Evolutionary conservation across 2,113 vertebrate species (phyloP).

Genomic region (Suricata suricatta): DNA sequence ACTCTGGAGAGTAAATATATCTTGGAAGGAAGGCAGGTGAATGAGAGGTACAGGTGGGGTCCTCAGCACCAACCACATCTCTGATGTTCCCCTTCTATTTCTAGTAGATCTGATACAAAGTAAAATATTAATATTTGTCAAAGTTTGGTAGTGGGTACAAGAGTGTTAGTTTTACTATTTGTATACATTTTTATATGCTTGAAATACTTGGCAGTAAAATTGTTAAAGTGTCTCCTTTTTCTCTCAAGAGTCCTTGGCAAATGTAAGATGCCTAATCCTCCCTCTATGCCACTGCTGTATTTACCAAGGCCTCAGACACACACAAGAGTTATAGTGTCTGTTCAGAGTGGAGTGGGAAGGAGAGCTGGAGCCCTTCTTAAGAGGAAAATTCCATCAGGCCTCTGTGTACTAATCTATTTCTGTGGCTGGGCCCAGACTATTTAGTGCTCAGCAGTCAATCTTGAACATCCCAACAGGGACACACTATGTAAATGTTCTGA

Average conservation of each 20-base stretch:
- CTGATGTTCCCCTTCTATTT: not conserved
- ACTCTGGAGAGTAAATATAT: not conserved
- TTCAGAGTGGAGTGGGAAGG: not conserved
- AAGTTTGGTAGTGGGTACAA: not conserved
- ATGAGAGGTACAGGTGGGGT: too few relatives aligned
- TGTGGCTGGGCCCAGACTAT: not conserved
- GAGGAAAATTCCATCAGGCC: not conserved
- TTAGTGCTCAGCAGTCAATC: conserved; percentile 14
- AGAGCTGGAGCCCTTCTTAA: not conserved
- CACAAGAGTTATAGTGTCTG: not conserved
- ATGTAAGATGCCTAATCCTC: not conserved
- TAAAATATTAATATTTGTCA: not conserved
- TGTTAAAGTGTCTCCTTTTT: not conserved
- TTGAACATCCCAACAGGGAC: not conserved
- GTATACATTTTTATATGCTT: not conserved
- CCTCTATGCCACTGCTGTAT: not conserved
- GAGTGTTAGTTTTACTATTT: not conserved
- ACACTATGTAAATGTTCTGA: not conserved
- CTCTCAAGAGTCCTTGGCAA: not conserved
- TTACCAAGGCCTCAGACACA: not conserved
- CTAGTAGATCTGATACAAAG: not conserved
- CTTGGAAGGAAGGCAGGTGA: not conserved
- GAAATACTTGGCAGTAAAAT: not conserved
- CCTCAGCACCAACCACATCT: not conserved
- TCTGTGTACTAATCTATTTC: not conserved